Base-by-base conservation (phyloP, 2,888 invertebrate species). In the Mamestra brassicae region DNA sequence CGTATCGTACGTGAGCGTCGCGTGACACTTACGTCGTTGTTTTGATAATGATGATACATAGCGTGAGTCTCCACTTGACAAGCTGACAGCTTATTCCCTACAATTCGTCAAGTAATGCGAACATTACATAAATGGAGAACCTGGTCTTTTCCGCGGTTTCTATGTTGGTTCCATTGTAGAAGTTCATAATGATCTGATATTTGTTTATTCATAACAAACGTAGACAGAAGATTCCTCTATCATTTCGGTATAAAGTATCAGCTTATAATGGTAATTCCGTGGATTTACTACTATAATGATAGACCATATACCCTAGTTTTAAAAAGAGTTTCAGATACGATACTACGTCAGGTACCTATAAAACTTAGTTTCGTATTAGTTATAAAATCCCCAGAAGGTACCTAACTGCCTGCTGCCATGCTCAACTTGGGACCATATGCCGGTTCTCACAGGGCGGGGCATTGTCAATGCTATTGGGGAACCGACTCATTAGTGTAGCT, bases 391-490 rank as follows among this genome's bases (percentile, higher is more conserved):
- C 26, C 65, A 11, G 42, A 45, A 45, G 26, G 45, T 62, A 45
- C 45, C 42, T 60, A 64, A 47, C 26, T 60, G 50, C 60, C 65
- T 64, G 47, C 81, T 45, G 50, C 54, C 81, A 17, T 36, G 62
- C 26, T 57, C 36, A 52, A 62, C 62, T 73, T 11, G 2, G 15
- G 17, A 36, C 69, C 80, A 84, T 58, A 63, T 76, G 84, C 17
- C 36, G 36, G 61, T 84, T 82, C 82, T 62, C 82, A 82, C 72
- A 66, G 66, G 62, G 58, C 50, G 74, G 36, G 76, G 81, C 76
- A 75, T 63, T 58, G 62, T 58, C 54, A 66, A 58, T 63, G 58
- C 54, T 45, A 1, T 64, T 64, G 67, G 54, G 54, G 45, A 67
- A 60, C 50, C 26, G 26, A 68, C 10, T 76, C 60, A 68, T 78